phyloP scores from a whole-genome alignment of 2,888 invertebrate species.

The Gandaritis pyraliata region DNA sequence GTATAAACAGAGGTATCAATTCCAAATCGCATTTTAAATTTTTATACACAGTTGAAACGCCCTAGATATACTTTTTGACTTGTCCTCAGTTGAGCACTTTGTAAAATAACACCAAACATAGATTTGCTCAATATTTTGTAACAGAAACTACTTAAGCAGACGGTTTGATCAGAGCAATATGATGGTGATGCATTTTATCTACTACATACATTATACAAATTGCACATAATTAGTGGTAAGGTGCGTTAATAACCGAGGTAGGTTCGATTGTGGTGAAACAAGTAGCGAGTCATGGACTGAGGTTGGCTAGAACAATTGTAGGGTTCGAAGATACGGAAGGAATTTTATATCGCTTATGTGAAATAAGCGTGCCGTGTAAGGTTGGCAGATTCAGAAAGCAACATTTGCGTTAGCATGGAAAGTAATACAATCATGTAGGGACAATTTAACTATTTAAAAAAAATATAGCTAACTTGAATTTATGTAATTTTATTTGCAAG shows the following conservation, averaged over 20 bases:
- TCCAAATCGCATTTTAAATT: conserved; percentile 64
- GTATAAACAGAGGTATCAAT: conserved; percentile 47
- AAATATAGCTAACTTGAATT: conserved; percentile 82
- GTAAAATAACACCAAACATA: conserved; percentile 35
- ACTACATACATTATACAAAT: conserved; percentile 42
- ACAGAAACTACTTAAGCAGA: conserved; percentile 15
- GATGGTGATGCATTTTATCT: conserved; percentile 30
- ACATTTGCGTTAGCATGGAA: conserved; percentile 56
- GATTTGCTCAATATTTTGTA: conserved; percentile 41
- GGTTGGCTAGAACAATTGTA: conserved; percentile 56
- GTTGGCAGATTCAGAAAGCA: conserved; percentile 29
- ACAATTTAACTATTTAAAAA: conserved; percentile 79
- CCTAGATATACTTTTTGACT: conserved; percentile 26
- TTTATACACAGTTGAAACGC: conserved; percentile 34
- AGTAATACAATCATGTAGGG: conserved; percentile 72
- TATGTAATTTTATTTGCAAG: conserved; percentile 81
- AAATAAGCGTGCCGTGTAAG: conserved; percentile 46
- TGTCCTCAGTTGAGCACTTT: conserved; percentile 37
- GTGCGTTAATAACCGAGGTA: conserved; percentile 53
- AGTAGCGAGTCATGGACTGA: conserved; percentile 68
- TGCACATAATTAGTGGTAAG: conserved; percentile 54
- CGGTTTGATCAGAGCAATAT: conserved; percentile 37
- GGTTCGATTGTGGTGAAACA: conserved; percentile 55
- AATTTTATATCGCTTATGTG: conserved; percentile 66
- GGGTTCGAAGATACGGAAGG: conserved; percentile 50